Evolutionary conservation across 1,140 invertebrate species (phyloP).

Genomic region (Drosophila baimaii): DNA sequence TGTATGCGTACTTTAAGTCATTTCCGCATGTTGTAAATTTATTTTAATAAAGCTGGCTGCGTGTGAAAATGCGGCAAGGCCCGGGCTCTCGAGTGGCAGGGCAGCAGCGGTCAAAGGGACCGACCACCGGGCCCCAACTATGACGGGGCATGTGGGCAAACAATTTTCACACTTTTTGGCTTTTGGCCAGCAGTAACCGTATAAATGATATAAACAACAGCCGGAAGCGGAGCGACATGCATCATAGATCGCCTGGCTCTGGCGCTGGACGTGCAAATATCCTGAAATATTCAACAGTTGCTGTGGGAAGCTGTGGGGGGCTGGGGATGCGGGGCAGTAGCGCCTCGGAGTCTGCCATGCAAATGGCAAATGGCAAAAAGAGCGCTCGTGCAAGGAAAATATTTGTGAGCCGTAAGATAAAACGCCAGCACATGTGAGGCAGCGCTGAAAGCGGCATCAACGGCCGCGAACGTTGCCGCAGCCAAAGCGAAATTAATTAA

Average conservation of each 20-base stretch:
- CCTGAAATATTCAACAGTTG: slow-evolving; percentile 71
- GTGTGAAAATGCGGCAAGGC: slow-evolving; percentile 45
- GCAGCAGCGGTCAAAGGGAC: slow-evolving; percentile 14
- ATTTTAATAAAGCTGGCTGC: slow-evolving; percentile 58
- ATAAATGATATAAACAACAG: slow-evolving; percentile 66
- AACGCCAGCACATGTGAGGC: slow-evolving; percentile 28
- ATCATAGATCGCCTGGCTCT: slow-evolving; percentile 17
- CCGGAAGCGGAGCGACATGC: slow-evolving; percentile 33
- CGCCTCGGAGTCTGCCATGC: slow-evolving; percentile 50
- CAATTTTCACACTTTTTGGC: slow-evolving; percentile 66
- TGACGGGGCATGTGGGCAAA: slow-evolving; percentile 42
- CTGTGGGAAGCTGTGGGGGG: slow-evolving; percentile 6
- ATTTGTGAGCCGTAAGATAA: slow-evolving; percentile 24
- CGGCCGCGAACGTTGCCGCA: slow-evolving; percentile 7
- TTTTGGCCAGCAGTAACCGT: slow-evolving; percentile 53
- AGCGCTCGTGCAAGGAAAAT: slow-evolving; percentile 15
- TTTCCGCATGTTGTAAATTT: slow-evolving; percentile 68
- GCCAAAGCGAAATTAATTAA: slow-evolving; percentile 70
- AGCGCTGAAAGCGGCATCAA: slow-evolving; percentile 24
- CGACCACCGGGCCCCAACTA: slow-evolving; percentile 13
- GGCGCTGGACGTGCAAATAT: slow-evolving; percentile 47
- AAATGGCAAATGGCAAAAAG: slow-evolving; percentile 38
- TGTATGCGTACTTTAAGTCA: slow-evolving; percentile 50
- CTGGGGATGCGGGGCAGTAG: slow-evolving; percentile 10
- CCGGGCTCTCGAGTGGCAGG: slow-evolving; percentile 34